A percentile compares a stretch with the other conserved stretches of the same genome.
These are phyloP conservation scores for Cettia cetti DNA, from an alignment of 2,113 vertebrate species.

Conservation along the genomic window DNA sequence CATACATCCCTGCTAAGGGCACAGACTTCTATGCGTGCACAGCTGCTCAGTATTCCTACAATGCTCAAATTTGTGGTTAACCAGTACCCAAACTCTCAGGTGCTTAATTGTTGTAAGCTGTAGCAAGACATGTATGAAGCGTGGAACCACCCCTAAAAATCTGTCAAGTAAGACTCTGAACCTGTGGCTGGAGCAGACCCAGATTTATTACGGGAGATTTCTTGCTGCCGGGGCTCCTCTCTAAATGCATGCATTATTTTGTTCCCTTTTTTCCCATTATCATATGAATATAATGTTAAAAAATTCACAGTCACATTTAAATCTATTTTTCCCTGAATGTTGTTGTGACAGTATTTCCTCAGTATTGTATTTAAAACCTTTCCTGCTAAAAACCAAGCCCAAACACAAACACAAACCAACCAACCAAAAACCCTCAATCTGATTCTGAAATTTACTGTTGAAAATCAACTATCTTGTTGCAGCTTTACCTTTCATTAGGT, in stretches of 20 bases:
- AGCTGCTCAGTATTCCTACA: neutral
- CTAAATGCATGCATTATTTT: neutral
- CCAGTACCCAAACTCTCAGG: neutral
- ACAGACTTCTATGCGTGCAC: neutral
- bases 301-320: neutral
- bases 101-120: neutral
- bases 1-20: neutral
- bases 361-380: neutral
- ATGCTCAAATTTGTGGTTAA: neutral
- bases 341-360: neutral
- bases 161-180: neutral
- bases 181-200: neutral
- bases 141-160: neutral
- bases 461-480: neutral
- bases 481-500: neutral
- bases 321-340: neutral
- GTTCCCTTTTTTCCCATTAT: neutral
- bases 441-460: neutral
- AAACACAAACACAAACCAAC: neutral
- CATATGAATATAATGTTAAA: neutral
- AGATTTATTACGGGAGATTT: neutral
- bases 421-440: accelerated
- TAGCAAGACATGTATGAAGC: neutral
- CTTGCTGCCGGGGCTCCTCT: neutral
- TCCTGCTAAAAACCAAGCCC: accelerated